Base-by-base conservation (phyloP, 37 sponge, comb jelly and placozoan species). In the Chondrilla cf. caribensis region DNA sequence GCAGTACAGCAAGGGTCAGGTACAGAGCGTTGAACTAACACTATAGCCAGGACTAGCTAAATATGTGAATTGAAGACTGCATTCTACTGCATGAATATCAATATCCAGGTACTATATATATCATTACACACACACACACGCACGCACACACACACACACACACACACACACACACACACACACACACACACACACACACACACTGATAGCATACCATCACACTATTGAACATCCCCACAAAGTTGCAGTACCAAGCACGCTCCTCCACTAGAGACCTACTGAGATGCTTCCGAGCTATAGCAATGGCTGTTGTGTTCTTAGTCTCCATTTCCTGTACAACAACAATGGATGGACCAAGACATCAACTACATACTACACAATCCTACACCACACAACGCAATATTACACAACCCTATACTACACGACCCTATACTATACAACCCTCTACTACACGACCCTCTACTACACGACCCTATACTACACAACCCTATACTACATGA, bases 301-400 rank as follows among this genome's bases (percentile, higher is more conserved):
- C 76, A 31, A 73, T 43, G 1, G 42, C 76, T 43, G 44, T 40
- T 1, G 40, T 24, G 44, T 43, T 39, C 25, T 73, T 73, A 31
- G 65, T 82, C 80, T 91, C 92, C 44, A 79, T 80, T 0, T 91
- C 92, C 92, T 91, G 79, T 60, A 38, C 19, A 3, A n/a, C n/a
- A n/a, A 3, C 38, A 1, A 21, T 78, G 28, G 19, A n/a, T n/a
- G n/a, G n/a, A n/a, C n/a, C n/a, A n/a, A n/a, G n/a, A n/a, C n/a
- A n/a, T n/a, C n/a, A n/a, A n/a, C n/a, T n/a, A n/a, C n/a, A n/a
- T n/a, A n/a, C n/a, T n/a, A n/a, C n/a, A n/a, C n/a, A n/a, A n/a
- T n/a, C n/a, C n/a, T n/a, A n/a, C n/a, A n/a, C n/a, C n/a, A n/a
- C n/a, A n/a, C n/a, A n/a, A n/a, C n/a, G n/a, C n/a, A n/a, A n/a